Evolutionary conservation across 2,797 vertebrate genomes (phyloP).

Genomic region (Ficedula albicollis): DNA sequence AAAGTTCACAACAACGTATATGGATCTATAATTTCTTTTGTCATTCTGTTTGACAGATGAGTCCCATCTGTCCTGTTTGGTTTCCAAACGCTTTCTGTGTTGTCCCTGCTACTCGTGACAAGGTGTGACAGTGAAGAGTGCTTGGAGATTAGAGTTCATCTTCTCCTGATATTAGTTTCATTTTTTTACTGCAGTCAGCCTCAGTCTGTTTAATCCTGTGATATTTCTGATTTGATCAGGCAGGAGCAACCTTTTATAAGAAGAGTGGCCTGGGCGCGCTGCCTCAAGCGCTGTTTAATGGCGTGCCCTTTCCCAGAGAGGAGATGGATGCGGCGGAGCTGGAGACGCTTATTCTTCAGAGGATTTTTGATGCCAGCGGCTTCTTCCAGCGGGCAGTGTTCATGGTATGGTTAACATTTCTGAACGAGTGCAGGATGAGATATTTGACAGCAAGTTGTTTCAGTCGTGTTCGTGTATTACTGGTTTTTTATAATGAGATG

Average conservation of each 20-base stretch:
- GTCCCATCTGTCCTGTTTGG: background rate
- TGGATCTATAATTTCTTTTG: background rate
- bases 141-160: background rate
- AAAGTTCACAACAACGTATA: background rate
- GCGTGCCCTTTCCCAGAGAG: conserved; percentile 84
- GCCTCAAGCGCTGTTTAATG: conserved; percentile 94
- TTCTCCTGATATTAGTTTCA: conserved; percentile 25
- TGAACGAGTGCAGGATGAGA: conserved; percentile 2
- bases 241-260: conserved; percentile 86
- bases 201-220: conserved; percentile 56
- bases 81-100: background rate
- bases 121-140: background rate
- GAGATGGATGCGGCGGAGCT: conserved; percentile 88
- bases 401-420: conserved; percentile 80
- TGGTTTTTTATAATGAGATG: background rate
- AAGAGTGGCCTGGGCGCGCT: conserved; percentile 87
- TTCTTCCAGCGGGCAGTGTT: conserved; percentile 89
- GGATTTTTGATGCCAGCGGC: conserved; percentile 85
- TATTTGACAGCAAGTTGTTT: background rate
- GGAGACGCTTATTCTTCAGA: conserved; percentile 86
- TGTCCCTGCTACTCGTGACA: background rate
- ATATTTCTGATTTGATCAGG: conserved; percentile 78
- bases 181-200: conserved; percentile 25
- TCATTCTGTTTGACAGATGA: background rate
- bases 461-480: background rate